phyloP scores from a whole-genome alignment of 2,888 invertebrate genomes.

The Minunthozetes semirufus region DNA sequence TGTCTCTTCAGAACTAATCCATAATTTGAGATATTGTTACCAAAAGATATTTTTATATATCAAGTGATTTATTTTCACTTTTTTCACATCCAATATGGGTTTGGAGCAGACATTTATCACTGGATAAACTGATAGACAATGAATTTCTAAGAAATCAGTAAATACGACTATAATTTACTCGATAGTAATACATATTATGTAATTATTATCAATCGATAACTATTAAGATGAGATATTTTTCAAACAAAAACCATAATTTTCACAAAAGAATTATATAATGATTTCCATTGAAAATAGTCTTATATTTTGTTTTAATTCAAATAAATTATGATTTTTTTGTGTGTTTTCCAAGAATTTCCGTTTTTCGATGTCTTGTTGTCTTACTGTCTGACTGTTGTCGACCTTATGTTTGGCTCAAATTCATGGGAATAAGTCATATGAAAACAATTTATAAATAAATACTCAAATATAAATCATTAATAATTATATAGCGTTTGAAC shows the following conservation, averaged over 20 bases:
- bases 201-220: constrained; percentile 9
- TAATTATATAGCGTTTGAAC: constrained; percentile 4
- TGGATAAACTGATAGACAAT: too few species aligned
- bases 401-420: background rate
- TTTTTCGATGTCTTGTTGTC: background rate
- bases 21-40: too few species aligned
- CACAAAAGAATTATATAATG: background rate
- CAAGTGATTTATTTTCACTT: too few species aligned
- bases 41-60: too few species aligned
- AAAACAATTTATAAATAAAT: background rate
- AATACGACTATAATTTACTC: too few species aligned
- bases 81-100: too few species aligned
- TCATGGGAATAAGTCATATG: background rate
- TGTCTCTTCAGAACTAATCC: too few species aligned
- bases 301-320: too few species aligned
- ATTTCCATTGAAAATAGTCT: too few species aligned
- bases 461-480: background rate
- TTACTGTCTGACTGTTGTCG: background rate
- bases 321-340: background rate
- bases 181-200: background rate
- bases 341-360: background rate
- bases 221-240: background rate
- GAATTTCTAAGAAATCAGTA: too few species aligned
- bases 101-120: too few species aligned
- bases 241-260: background rate